Base-by-base conservation (phyloP, 2,888 invertebrate genomes). In the Drosophila sordidula region DNA sequence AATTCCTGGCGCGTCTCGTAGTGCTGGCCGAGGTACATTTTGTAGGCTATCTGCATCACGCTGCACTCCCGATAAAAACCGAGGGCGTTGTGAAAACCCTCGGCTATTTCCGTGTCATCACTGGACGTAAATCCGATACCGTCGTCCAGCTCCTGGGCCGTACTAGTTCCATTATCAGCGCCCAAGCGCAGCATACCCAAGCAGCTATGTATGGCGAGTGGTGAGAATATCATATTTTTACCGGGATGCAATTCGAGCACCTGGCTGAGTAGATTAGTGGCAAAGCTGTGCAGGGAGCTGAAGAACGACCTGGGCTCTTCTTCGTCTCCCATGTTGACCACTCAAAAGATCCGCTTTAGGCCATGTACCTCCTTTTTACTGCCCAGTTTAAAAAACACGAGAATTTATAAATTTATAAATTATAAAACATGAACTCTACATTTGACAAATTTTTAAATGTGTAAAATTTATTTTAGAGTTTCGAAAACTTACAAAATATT, bases 1-100 rank as follows among this genome's bases (percentile, higher is more conserved):
- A 95, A 94, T 29, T 92, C 84, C 0, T 93, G 83, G 47, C 94
- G 92, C 2, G 96, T 74, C 4, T 92, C 89, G 59, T 93, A 93
- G 1, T 94, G 93, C 4, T 93, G 89, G 86, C 93, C 93, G 0
- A 95, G 87, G 85, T 94, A 97, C n/a, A 96, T 92, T 82, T 95
- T 95, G 86, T 96, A 97, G 1, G 96, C 96, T 29, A 96, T 92
- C 65, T 94, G 93, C 8, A 91, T 12, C 2, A 45, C 45, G 0
- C 0, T 14, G 4, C 77, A 82, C 18, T 78, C 54, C 0, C 78
- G 42, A 55, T 83, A 83, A 14, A 18, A 26, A 1, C 29, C 26
- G 1, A 63, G 22, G 9, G 44, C 44, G 3, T 34, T 44, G 4
- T 51, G 29, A 26, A 81, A 78, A 8, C 22, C 38, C 1, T 39